phyloP scores from a whole-genome alignment of 2,888 invertebrate genomes.

The Melanostoma mellinum region DNA sequence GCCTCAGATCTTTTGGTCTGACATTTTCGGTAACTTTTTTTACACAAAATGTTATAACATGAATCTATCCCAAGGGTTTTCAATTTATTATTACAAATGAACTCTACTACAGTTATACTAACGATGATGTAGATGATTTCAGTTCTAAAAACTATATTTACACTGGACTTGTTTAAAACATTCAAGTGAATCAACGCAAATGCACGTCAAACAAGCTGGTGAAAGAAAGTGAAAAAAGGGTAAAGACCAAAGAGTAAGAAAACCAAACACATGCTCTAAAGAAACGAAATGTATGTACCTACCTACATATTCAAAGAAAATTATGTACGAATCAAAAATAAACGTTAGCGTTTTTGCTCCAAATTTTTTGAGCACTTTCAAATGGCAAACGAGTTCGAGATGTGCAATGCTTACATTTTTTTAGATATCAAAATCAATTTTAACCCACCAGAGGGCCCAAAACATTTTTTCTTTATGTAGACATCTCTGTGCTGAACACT shows the following conservation, averaged over 20 bases:
- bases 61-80: constrained; percentile 44
- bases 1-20: no score
- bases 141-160: constrained; percentile 47
- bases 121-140: constrained; percentile 67
- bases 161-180: constrained; percentile 21
- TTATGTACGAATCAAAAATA: constrained; percentile 27
- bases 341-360: neutral
- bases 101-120: constrained; percentile 38
- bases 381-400: no score
- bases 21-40: neutral
- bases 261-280: constrained; percentile 6
- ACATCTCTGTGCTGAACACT: neutral
- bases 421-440: no score
- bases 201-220: constrained; percentile 42
- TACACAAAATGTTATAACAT: neutral
- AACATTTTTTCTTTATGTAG: no score
- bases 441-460: no score
- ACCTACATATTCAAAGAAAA: neutral
- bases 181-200: constrained; percentile 53
- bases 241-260: neutral
- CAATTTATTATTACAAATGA: neutral
- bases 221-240: constrained; percentile 20
- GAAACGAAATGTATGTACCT: no score
- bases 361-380: no score
- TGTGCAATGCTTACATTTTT: no score